Evolutionary conservation across 2,113 vertebrate species (phyloP).

Genomic region (Cygnus buccinator): DNA sequence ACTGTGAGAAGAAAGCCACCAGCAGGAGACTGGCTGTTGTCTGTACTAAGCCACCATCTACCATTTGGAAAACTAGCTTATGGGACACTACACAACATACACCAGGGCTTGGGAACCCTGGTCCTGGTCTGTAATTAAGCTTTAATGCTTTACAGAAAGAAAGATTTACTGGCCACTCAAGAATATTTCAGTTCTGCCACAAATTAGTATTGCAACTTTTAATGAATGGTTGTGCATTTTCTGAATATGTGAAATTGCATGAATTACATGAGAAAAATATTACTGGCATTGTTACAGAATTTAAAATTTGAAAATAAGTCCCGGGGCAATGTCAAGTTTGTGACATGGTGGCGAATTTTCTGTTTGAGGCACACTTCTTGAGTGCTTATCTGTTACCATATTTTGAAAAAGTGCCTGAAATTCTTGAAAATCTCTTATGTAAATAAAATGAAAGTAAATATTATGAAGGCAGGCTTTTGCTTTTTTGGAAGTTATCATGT

Average conservation of each 20-base stretch:
- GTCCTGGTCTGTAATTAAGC: neutral
- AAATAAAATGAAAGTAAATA: neutral
- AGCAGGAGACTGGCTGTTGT: neutral
- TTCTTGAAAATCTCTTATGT: neutral
- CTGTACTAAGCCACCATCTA: neutral
- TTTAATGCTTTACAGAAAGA: neutral
- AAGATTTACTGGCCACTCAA: neutral
- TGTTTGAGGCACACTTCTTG: neutral
- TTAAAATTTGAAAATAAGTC: neutral
- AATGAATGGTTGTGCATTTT: neutral
- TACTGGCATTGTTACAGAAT: neutral
- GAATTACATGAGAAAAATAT: neutral
- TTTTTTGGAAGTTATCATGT: neutral
- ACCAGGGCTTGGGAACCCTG: neutral
- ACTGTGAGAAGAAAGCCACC: neutral
- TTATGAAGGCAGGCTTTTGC: neutral
- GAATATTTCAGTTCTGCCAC: neutral
- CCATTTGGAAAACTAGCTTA: neutral
- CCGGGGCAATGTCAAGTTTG: neutral
- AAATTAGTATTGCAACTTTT: neutral
- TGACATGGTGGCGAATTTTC: neutral
- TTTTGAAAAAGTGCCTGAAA: neutral
- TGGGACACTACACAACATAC: rapidly evolving
- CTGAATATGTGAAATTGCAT: neutral
- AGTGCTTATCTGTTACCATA: neutral